phyloP scores from a whole-genome alignment of 2,888 invertebrate species.

The Drosophila dives region DNA sequence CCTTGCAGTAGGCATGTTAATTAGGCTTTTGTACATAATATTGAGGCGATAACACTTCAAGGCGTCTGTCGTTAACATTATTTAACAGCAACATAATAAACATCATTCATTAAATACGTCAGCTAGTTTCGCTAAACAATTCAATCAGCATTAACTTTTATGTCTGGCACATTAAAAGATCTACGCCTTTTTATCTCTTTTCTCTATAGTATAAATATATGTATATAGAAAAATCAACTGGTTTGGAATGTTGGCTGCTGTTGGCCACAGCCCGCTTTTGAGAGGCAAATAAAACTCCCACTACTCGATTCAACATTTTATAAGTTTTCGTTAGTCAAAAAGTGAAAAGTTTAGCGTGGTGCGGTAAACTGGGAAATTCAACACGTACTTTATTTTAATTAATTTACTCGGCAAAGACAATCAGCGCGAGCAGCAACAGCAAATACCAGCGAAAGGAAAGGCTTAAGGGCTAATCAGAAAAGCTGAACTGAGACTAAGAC shows the following conservation, averaged over 20 bases:
- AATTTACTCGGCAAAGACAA: conserved; percentile 60
- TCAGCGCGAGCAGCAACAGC: conserved; percentile 7
- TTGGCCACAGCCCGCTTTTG: background rate
- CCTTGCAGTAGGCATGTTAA: background rate
- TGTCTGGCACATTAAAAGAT: conserved; percentile 8
- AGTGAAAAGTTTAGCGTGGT: conserved; percentile 25
- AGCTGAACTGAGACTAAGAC: background rate
- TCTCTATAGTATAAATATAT: conserved; percentile 3
- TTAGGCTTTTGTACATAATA: background rate
- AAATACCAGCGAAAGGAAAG: conserved; percentile 5
- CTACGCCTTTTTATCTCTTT: conserved; percentile 5
- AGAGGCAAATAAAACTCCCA: background rate
- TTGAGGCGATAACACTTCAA: background rate
- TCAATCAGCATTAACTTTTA: conserved; percentile 16
- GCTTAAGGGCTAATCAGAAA: conserved; percentile 36
- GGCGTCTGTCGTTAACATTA: background rate
- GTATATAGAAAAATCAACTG: conserved; percentile 9
- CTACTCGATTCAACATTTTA: background rate
- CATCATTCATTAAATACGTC: conserved; percentile 1
- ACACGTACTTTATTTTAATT: conserved; percentile 67
- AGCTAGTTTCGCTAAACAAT: conserved; percentile 4
- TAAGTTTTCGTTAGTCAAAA: conserved; percentile 34
- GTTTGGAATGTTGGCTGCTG: conserved; percentile 8
- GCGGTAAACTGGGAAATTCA: conserved; percentile 25
- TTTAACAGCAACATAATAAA: conserved; percentile 5